phyloP scores from a whole-genome alignment of 2,888 invertebrate genomes.

The Erebia ligea region DNA sequence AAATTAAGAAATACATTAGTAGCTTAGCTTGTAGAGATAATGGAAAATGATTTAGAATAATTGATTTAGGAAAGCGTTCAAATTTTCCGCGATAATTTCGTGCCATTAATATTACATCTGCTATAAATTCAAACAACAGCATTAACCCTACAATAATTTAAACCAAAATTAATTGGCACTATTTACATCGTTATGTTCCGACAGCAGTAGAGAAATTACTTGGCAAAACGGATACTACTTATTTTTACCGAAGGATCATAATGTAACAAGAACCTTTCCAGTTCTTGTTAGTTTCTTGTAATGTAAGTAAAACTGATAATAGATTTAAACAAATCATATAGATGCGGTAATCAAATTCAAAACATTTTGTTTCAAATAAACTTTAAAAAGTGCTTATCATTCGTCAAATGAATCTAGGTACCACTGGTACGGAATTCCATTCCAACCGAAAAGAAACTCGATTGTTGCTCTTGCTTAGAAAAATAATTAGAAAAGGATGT shows the following conservation, averaged over 20 bases:
- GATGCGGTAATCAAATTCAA: too few relatives aligned
- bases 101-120: background rate
- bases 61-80: background rate
- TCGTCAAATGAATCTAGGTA: too few relatives aligned
- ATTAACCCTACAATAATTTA: conserved; percentile 13
- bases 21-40: background rate
- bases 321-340: too few relatives aligned
- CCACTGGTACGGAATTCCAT: too few relatives aligned
- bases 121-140: conserved; percentile 21
- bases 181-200: conserved; percentile 19
- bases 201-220: conserved; percentile 39
- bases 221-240: conserved; percentile 49
- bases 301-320: too few relatives aligned
- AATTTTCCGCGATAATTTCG: conserved; percentile 3
- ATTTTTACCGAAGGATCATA: conserved; percentile 56
- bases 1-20: too few relatives aligned
- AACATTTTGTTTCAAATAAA: too few relatives aligned
- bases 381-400: too few relatives aligned
- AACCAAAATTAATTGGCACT: conserved; percentile 19
- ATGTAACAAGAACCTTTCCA: conserved; percentile 24
- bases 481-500: background rate
- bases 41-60: background rate
- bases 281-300: too few relatives aligned
- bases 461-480: background rate
- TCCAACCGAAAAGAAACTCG: too few relatives aligned